Base-by-base conservation (phyloP, 2,113 vertebrate genomes). In the Tragulus kanchil region DNA sequence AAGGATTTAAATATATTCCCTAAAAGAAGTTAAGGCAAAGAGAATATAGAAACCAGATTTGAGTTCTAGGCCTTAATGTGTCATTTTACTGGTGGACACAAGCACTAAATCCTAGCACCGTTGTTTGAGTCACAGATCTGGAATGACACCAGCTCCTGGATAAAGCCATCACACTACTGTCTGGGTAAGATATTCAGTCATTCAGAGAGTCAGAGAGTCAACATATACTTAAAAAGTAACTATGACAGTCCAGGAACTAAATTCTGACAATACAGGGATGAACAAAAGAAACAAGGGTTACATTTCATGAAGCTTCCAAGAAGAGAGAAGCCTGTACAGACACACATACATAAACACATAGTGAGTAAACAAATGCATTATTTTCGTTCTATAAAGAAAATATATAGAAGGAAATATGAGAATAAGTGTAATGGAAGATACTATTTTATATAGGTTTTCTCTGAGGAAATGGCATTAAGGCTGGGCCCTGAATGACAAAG, bases 211-310 rank as follows among this genome's bases (percentile, higher is more conserved):
- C 58, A 52, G 69, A 19, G 17, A 79, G 62, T 59, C 56, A 91
- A 93, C 36, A 93, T 17, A 28, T 79, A 52, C 75, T 77, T 71
- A 86, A 92, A 78, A 91, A 93, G n/a, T 82, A 91, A 65, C 25
- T 8, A 82, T 31, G 42, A 48, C 1, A 73, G 23, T 64, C 59
- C 61, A 86, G n/a, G 19, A 65, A 42, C 28, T 67, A 85, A 69
- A 71, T 71, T 42, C 23, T 65, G 42, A 15, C 11, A 77, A 62
- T 42, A 26, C 4, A 42, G 6, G 17, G 90, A 28, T 50, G 56
- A 96, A 48, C 19, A 73, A 96, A 88, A 81, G 28, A 65, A 95
- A 31, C 15, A 42, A 82, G 31, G 31, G 26, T 19, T 85, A 10
- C 19, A 13, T 86, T 90, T 77, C 58, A 45, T 36, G 56, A 92